Base-by-base conservation (phyloP, 2,888 invertebrate genomes). In the Prenolepis imparis region DNA sequence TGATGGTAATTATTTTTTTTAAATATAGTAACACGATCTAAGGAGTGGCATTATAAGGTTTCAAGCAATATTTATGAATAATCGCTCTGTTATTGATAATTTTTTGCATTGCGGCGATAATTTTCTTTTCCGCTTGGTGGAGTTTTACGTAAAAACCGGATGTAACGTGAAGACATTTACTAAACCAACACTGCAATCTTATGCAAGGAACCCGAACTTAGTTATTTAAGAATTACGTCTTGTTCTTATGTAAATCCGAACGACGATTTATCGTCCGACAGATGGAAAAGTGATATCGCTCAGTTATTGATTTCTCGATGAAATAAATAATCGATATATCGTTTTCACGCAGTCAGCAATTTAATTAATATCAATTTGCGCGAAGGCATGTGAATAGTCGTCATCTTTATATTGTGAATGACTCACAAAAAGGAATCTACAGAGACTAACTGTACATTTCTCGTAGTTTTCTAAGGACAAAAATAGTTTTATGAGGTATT, bases 191-290 rank as follows among this genome's bases (percentile, higher is more conserved):
- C 80, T 82, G 74, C 74, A 80, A 84, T 75, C 86, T 90, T 90
- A 88, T 89, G 90, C 89, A 90, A 90, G 90, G 74, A 68, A 64
- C 78, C 73, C 73, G 88, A 88, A 88, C 66, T 87, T 82, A 83
- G 87, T 90, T 89, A 83, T 86, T 86, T 88, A 83, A 82, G 89
- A 88, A 90, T 90, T 88, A 88, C 82, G 82, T 90, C 67, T 86
- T 36, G 61, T 55, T 82, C 84, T 90, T 86, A 86, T 86, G 90
- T 90, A 90, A 88, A 90, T 85, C 88, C 73, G 48, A 63, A 36
- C 21, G 48, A 64, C 61, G 63, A 55, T 73, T 72, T 73, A 82
- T 82, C 52, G 72, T 15, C 6, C 41, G 64, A 48, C 21, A 36
- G 24, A 75, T 15, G 48, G 21, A 75, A 64, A 32, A 32, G 32